Percentiles rank a stretch among this genome's conserved stretches.
Evolutionary conservation across 2,797 vertebrate species (phyloP).

Genomic region (Fistularia tabacaria): DNA sequence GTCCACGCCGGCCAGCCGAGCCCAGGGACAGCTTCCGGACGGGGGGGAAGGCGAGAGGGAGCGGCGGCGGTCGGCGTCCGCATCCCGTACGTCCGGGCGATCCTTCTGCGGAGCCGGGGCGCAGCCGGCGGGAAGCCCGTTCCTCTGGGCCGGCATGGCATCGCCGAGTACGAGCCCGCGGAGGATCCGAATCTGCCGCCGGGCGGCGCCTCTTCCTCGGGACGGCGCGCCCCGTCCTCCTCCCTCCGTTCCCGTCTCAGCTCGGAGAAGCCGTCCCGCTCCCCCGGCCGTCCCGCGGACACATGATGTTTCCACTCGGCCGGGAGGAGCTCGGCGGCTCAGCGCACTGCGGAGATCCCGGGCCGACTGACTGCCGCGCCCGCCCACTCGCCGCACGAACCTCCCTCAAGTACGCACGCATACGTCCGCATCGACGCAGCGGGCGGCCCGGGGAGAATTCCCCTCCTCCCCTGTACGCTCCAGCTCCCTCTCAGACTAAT

Average conservation of each 20-base stretch:
- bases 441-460: constrained; percentile 37
- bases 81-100: constrained; percentile 48
- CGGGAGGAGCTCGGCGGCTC: constrained; percentile 47
- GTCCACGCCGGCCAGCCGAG: constrained; percentile 69
- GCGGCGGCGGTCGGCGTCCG: constrained; percentile 53
- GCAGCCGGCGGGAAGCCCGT: constrained; percentile 59
- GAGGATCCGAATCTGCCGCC: no score
- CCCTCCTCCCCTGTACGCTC: constrained; percentile 40
- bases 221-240: constrained; percentile 18
- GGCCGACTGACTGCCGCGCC: constrained; percentile 60
- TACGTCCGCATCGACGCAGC: constrained; percentile 35
- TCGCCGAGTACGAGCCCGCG: constrained; percentile 42
- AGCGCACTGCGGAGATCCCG: constrained; percentile 55
- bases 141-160: constrained; percentile 75
- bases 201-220: no score
- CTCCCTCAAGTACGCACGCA: constrained; percentile 55
- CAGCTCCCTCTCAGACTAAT: constrained; percentile 28
- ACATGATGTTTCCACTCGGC: constrained; percentile 74
- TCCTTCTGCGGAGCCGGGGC: constrained; percentile 58
- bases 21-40: constrained; percentile 69
- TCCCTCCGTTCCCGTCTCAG: constrained; percentile 34
- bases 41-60: constrained; percentile 51
- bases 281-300: constrained; percentile 59
- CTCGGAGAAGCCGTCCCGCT: constrained; percentile 50
- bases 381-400: constrained; percentile 67